Percentiles rank a stretch among this genome's conserved stretches.
Conservation (phyloP, 2,888 invertebrate species). For the Yponomeuta cagnagella region DNA sequence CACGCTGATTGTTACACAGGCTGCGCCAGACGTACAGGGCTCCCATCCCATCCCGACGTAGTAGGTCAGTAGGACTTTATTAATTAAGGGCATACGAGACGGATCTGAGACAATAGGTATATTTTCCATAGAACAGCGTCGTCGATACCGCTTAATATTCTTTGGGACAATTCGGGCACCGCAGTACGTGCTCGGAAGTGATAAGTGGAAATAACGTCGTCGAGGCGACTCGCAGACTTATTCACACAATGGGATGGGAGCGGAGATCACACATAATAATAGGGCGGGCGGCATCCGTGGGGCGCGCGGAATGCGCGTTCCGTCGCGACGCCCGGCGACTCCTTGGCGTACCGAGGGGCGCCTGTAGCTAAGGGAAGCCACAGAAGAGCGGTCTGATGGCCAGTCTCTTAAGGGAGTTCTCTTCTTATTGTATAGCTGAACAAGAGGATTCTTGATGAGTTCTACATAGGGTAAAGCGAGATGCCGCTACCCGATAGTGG, state of each 20-base stretch:
- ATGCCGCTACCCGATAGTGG: no score
- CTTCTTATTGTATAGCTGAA: no score
- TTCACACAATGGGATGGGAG: constrained; percentile 29
- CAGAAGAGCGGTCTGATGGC: background rate
- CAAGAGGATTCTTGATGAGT: no score
- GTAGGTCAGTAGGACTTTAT: no score
- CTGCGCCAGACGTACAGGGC: no score
- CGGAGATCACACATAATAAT: constrained; percentile 70
- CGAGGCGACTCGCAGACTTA: constrained; percentile 41
- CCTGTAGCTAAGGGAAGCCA: background rate
- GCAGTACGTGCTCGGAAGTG: constrained; percentile 48
- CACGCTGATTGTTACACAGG: no score
- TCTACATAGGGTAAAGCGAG: no score
- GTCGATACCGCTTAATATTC: constrained; percentile 7
- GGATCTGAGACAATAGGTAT: no score
- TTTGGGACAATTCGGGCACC: constrained; percentile 31
- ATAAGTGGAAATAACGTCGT: constrained; percentile 48
- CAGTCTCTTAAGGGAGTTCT: no score
- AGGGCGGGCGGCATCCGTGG: constrained; percentile 58
- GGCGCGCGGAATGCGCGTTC: constrained; percentile 62
- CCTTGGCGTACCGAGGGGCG: constrained; percentile 41
- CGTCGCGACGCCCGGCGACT: constrained; percentile 48
- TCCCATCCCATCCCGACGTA: no score
- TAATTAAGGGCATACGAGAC: no score
- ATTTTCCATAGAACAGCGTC: background rate